Evolutionary conservation across 53 echinoderm and acorn worm species (phyloP), one percentile per base, ranked within the genome.

Genomic region (Luidia sarsii): DNA sequence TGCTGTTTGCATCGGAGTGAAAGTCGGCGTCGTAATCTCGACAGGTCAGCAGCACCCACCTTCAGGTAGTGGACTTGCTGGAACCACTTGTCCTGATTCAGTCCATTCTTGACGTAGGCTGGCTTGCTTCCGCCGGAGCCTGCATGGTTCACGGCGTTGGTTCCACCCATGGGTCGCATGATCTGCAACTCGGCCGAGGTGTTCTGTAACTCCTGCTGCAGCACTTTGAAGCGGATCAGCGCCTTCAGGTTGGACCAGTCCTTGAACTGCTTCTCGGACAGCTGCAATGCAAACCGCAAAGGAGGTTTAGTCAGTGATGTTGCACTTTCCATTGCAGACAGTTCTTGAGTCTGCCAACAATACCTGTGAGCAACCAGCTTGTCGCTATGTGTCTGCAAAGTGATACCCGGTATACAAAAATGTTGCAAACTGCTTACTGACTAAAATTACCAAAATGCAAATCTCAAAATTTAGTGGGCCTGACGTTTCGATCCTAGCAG

Each of bases 51-150:
- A 7, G 27, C 16, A 29, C 67, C 18, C 59, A 95, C 95, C 95
- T 95, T 95, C 5, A 95, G 75, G 48, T 95, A 95, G 48, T 95
- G 95, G 2, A 95, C 95, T 71, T 95, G 95, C 13, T 92, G 89
- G 48, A 92, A 95, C 90, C 95, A 89, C 39, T 95, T 95, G 46
- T 95, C 95, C 16, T 89, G 92, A 60, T 92, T 89, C 33, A 88
- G 70, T 9, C 95, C 95, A 66, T 95, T 95, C 79, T 95, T 95
- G 32, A 95, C 95, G 65, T 72, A 92, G 16, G 85, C 82, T 1
- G 83, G 80, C 59, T 70, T 80, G 48, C 70, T 80, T 22, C 43
- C n/a, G 53, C 69, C 57, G 18, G 82, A 46, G 20, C 85, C 77
- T 13, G 36, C 55, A 18, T 80, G 63, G 15, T 73, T 53, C 33